phyloP scores from a whole-genome alignment of 1,140 invertebrate species.

The Penaeus vannamei region DNA sequence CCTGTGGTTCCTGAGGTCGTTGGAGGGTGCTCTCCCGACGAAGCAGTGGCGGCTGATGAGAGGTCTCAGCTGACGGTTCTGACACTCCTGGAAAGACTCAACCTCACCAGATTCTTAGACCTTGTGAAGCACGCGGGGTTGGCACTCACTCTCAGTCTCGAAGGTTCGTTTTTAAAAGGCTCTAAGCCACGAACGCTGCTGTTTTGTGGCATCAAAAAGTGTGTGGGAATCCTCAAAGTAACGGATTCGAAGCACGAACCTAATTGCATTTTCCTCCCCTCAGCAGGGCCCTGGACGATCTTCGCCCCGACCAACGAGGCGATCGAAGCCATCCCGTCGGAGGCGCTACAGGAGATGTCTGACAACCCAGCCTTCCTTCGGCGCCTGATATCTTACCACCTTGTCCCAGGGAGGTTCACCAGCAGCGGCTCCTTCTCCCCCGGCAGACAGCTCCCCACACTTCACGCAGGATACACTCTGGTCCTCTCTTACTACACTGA shows the following conservation, averaged over 20 bases:
- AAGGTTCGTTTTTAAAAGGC: neutral
- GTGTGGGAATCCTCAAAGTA: neutral
- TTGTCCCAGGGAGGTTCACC: constrained; percentile 69
- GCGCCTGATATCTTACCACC: constrained; percentile 72
- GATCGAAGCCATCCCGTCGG: constrained; percentile 70
- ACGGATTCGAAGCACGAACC: neutral
- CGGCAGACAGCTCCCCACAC: constrained; percentile 57
- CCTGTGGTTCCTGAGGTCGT: constrained; percentile 32
- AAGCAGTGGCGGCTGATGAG: constrained; percentile 24
- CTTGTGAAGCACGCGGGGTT: constrained; percentile 24
- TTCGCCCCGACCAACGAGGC: constrained; percentile 72
- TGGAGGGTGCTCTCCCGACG: constrained; percentile 8
- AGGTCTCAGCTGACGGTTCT: neutral
- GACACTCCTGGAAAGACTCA: constrained; percentile 13
- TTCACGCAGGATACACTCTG: constrained; percentile 68
- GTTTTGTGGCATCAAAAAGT: neutral
- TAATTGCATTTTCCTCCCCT: neutral
- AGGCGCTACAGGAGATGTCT: constrained; percentile 65
- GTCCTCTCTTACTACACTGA: constrained; percentile 61
- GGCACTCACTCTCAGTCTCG: neutral
- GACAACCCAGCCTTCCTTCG: constrained; percentile 68
- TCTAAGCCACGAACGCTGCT: neutral
- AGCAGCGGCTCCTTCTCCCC: constrained; percentile 51
- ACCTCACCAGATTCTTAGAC: constrained; percentile 27
- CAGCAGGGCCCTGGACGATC: constrained; percentile 71